These are phyloP conservation scores for Emydoidea blandingii DNA, from an alignment of 2,797 vertebrate species.

Conservation along the genomic window DNA sequence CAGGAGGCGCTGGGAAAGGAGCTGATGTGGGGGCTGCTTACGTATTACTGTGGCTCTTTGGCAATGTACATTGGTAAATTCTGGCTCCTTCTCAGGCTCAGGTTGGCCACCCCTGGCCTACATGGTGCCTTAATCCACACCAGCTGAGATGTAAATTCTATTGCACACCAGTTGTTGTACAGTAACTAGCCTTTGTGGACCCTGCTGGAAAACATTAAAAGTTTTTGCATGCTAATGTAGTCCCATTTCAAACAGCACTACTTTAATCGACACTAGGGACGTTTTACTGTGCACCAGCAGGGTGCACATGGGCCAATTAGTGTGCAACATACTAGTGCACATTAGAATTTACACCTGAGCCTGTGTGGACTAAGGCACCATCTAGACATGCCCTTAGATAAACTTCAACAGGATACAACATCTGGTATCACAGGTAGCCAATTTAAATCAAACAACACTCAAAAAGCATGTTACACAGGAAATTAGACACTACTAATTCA, in stretches of 20 bases:
- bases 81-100: too few species aligned
- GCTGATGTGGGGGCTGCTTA: too few species aligned
- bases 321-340: neutral
- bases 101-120: too few species aligned
- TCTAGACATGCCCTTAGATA: constrained; percentile 16
- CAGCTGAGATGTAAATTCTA: neutral
- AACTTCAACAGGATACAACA: neutral
- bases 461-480: neutral
- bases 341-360: neutral
- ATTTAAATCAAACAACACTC: constrained; percentile 57
- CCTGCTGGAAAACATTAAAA: neutral
- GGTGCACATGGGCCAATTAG: neutral
- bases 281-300: neutral
- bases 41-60: too few species aligned
- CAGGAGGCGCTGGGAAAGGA: too few species aligned
- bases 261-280: neutral
- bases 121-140: neutral
- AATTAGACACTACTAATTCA: constrained; percentile 19
- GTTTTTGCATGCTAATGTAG: neutral
- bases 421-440: constrained; percentile 47
- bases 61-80: too few species aligned
- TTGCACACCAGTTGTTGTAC: neutral
- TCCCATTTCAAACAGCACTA: neutral
- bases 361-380: neutral
- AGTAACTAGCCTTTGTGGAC: neutral